Evolutionary conservation across 1,140 invertebrate genomes (phyloP).

Genomic region (Drosophila triauraria): DNA sequence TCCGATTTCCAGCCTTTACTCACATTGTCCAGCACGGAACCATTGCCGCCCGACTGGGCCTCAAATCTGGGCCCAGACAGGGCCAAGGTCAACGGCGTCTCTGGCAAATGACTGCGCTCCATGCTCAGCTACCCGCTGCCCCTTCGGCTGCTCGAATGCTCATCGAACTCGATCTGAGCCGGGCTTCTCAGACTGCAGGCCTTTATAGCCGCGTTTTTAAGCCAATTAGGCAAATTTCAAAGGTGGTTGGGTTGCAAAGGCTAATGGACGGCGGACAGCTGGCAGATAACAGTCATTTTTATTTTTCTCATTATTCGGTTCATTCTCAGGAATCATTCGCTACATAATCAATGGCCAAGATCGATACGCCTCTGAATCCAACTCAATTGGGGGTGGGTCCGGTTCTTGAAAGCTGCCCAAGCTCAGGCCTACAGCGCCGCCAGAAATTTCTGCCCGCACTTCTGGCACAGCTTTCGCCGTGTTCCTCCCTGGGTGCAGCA

Average conservation of each 20-base stretch:
- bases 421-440: slow-evolving; percentile 26
- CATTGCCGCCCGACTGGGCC: slow-evolving; percentile 60
- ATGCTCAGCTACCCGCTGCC: slow-evolving; percentile 56
- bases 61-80: slow-evolving; percentile 53
- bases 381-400: neutral
- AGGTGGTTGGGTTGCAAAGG: slow-evolving; percentile 1
- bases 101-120: slow-evolving; percentile 52
- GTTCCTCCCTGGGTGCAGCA: neutral
- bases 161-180: slow-evolving; percentile 43
- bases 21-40: slow-evolving; percentile 72
- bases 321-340: neutral
- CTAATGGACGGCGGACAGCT: slow-evolving; percentile 11
- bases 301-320: neutral
- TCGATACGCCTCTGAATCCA: neutral
- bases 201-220: slow-evolving; percentile 53
- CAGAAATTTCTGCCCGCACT: slow-evolving; percentile 56
- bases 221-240: slow-evolving; percentile 57
- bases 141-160: slow-evolving; percentile 8
- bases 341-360: neutral
- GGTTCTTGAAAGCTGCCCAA: neutral
- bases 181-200: neutral
- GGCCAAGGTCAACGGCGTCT: slow-evolving; percentile 40
- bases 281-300: slow-evolving; percentile 52
- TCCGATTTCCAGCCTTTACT: slow-evolving; percentile 14
- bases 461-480: slow-evolving; percentile 49